Percentiles rank a stretch among this genome's conserved stretches.
phyloP scores from a whole-genome alignment of 1,140 invertebrate species.

The Scaptomyza pallida region DNA sequence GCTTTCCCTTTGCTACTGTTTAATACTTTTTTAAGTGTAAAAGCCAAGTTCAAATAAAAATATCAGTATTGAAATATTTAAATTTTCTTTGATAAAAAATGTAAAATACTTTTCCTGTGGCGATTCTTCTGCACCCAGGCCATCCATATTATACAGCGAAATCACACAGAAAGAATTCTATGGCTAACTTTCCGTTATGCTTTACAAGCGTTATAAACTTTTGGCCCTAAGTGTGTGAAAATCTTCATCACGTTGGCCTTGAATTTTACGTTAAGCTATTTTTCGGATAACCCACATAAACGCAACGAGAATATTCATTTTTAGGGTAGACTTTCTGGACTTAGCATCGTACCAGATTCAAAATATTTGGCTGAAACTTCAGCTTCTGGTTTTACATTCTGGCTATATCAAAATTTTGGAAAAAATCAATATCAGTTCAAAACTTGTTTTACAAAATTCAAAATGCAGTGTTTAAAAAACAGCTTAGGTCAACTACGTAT shows the following conservation, averaged over 20 bases:
- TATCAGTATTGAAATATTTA: too few relatives aligned
- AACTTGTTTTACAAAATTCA: background rate
- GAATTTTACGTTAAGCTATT: background rate
- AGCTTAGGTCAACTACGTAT: background rate
- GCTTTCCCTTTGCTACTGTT: too few relatives aligned
- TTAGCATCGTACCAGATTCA: slow-evolving; percentile 6
- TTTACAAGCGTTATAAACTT: too few relatives aligned
- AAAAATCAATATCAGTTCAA: background rate
- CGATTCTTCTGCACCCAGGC: too few relatives aligned
- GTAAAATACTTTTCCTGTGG: too few relatives aligned
- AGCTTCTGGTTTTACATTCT: slow-evolving; percentile 1
- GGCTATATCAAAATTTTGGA: background rate
- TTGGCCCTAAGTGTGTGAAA: background rate
- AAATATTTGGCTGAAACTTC: slow-evolving; percentile 24
- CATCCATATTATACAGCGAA: too few relatives aligned
- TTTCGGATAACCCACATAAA: background rate
- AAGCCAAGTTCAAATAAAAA: too few relatives aligned
- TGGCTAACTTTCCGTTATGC: too few relatives aligned
- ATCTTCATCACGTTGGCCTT: background rate
- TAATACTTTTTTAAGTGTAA: too few relatives aligned
- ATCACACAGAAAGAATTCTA: too few relatives aligned
- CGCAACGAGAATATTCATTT: background rate
- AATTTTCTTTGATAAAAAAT: too few relatives aligned
- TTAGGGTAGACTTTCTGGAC: slow-evolving; percentile 1
- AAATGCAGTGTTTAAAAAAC: slow-evolving; percentile 13